These are phyloP conservation scores for Amphiprion ocellaris DNA, from an alignment of 2,113 vertebrate species.

Conservation along the genomic window DNA sequence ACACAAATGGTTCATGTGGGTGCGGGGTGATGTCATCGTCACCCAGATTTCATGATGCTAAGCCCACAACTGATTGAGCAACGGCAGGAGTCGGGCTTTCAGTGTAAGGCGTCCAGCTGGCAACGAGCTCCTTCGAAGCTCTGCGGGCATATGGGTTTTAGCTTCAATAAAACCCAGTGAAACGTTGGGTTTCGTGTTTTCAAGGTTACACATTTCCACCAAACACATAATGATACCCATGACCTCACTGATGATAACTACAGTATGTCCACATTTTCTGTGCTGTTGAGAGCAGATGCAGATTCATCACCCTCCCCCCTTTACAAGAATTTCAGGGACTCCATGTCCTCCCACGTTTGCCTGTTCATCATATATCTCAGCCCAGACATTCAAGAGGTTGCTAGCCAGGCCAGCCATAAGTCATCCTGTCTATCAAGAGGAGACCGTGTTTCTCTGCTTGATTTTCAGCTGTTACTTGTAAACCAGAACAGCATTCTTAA, in stretches of 20 bases:
- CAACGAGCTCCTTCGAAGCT: conserved; percentile 4
- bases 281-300: conserved; percentile 64
- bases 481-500: conserved; percentile 70
- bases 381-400: conserved; percentile 68
- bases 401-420: conserved; percentile 71
- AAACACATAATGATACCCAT: conserved; percentile 43
- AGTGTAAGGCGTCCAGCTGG: conserved; percentile 69
- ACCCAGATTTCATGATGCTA: conserved; percentile 84
- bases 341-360: conserved; percentile 67
- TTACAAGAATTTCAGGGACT: conserved; percentile 73
- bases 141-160: conserved; percentile 21
- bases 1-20: conserved; percentile 86
- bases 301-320: conserved; percentile 64
- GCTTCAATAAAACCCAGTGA: conserved; percentile 30
- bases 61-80: conserved; percentile 87
- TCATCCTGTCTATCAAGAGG: conserved; percentile 71
- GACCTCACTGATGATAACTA: conserved; percentile 67
- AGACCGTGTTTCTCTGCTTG: conserved; percentile 36
- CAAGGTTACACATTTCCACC: conserved; percentile 58
- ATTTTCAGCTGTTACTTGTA: conserved; percentile 74
- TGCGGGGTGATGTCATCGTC: conserved; percentile 87
- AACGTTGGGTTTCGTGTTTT: conserved; percentile 35
- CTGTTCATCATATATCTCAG: conserved; percentile 71
- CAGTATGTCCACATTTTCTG: conserved; percentile 55
- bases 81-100: conserved; percentile 84